phyloP scores from a whole-genome alignment of 2,797 vertebrate species.

The Hafferia zeledoni region DNA sequence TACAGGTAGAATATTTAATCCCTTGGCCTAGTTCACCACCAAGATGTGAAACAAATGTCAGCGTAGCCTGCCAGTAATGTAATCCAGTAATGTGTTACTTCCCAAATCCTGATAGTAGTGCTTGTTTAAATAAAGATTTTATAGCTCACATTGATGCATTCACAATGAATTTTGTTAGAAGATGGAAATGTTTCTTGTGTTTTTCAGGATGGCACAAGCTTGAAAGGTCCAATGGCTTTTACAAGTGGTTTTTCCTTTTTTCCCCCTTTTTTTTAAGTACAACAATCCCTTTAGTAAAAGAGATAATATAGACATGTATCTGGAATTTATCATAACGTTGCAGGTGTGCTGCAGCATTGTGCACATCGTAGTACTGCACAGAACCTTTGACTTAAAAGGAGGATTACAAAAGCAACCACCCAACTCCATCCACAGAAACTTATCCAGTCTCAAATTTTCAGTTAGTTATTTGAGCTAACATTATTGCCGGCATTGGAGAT shows the following conservation, averaged over 20 bases:
- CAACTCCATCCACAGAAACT: rapidly evolving
- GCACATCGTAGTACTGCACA: rapidly evolving
- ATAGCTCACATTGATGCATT: background rate
- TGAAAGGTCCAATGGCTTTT: background rate
- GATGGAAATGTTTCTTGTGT: background rate
- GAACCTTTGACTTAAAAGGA: background rate
- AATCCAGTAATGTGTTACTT: background rate
- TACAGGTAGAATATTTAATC: background rate
- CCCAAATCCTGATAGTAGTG: background rate
- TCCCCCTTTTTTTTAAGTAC: background rate
- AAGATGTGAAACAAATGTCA: background rate
- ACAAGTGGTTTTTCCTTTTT: background rate
- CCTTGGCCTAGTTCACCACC: background rate
- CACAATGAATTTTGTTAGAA: background rate
- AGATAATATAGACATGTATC: background rate
- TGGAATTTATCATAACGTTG: background rate
- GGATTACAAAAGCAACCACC: background rate
- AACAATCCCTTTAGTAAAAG: background rate
- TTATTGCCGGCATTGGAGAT: background rate
- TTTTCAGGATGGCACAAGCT: background rate
- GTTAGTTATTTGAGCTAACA: background rate
- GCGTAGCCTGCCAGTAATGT: background rate
- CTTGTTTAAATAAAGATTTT: background rate
- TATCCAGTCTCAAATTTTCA: background rate
- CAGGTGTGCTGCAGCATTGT: background rate